Evolutionary conservation across 2,797 vertebrate species (phyloP).

Genomic region (Ispidina lecontei): DNA sequence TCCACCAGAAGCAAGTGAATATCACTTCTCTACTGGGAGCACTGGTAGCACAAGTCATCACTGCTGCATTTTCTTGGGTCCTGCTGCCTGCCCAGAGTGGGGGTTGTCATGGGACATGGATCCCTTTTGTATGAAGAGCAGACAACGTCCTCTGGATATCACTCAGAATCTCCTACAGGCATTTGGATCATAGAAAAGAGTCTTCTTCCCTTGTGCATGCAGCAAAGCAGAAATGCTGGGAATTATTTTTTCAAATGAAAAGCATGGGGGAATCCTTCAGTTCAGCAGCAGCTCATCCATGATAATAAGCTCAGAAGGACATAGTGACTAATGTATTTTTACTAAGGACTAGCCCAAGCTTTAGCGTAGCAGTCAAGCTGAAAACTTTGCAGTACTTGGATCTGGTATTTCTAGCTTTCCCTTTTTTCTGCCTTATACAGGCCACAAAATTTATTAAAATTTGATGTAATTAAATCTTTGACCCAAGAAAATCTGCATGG

Average conservation of each 20-base stretch:
- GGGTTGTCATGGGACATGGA: not conserved
- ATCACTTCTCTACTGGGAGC: not conserved
- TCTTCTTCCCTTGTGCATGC: not conserved
- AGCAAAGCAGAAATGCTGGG: not conserved
- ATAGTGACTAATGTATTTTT: not conserved
- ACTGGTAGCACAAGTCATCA: not conserved
- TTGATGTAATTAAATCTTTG: constrained; percentile 4
- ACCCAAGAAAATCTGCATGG: not conserved
- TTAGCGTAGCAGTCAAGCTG: not conserved
- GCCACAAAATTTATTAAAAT: not conserved
- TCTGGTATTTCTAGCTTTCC: not conserved
- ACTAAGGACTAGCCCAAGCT: not conserved
- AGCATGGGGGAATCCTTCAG: not conserved
- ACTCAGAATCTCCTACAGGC: not conserved
- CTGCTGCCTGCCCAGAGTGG: not conserved
- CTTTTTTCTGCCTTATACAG: not conserved
- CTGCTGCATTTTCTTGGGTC: not conserved
- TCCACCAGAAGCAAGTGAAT: not conserved
- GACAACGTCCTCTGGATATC: rapidly evolving
- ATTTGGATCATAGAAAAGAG: not conserved
- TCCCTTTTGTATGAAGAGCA: not conserved
- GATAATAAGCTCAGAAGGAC: not conserved
- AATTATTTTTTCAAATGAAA: not conserved
- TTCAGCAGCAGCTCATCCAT: not conserved
- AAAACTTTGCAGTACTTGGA: not conserved